phyloP scores from a whole-genome alignment of 2,113 vertebrate genomes.

The Apistogramma diplotaenia region DNA sequence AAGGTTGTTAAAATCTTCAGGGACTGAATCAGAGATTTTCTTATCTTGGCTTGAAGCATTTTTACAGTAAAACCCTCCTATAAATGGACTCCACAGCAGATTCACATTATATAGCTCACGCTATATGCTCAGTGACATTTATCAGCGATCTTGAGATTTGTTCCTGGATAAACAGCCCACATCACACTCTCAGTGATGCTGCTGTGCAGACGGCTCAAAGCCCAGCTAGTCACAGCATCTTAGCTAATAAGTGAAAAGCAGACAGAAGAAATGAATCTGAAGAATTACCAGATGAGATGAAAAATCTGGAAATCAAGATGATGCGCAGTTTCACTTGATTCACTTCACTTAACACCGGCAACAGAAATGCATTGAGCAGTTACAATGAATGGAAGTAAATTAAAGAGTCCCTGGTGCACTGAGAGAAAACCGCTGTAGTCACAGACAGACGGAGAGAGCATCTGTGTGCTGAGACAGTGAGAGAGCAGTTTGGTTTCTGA shows the following conservation, averaged over 20 bases:
- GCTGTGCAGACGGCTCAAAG: neutral
- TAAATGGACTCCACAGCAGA: neutral
- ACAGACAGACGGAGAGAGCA: neutral
- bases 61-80: neutral
- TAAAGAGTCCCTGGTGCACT: neutral
- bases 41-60: neutral
- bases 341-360: neutral
- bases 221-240: neutral
- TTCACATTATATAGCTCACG: neutral
- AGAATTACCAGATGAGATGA: neutral
- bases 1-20: neutral
- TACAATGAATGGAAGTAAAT: neutral
- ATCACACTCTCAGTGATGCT: neutral
- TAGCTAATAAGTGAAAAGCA: neutral
- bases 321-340: neutral
- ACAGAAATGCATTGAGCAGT: neutral
- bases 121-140: constrained; percentile 4
- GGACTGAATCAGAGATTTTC: neutral
- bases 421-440: neutral
- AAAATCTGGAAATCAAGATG: neutral
- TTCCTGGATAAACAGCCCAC: neutral
- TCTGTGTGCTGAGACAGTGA: neutral
- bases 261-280: neutral
- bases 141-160: constrained; percentile 7
- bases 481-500: constrained; percentile 17